Percentiles rank a stretch among this genome's conserved stretches.
Conservation (phyloP, 2,113 vertebrate species). For the Holacanthus passer region DNA sequence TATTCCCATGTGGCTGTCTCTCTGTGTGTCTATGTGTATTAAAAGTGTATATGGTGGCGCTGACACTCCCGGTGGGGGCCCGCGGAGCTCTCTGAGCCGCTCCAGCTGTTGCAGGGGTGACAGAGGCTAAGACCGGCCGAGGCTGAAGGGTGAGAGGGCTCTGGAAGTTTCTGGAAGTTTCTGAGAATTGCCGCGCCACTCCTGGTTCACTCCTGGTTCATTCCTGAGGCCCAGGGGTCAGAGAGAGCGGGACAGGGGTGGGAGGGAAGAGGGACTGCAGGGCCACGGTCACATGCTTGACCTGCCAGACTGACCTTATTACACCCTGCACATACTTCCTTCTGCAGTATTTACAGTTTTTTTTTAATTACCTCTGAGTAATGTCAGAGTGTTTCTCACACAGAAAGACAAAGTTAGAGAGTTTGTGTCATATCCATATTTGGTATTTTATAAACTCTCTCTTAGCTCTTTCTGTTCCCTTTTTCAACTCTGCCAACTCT, state of each 20-base stretch:
- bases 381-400: constrained; percentile 3
- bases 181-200: constrained; percentile 70
- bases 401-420: neutral
- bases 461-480: neutral
- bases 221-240: constrained; percentile 73
- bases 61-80: constrained; percentile 61
- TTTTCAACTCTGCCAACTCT: neutral
- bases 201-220: constrained; percentile 74
- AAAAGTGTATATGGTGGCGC: constrained; percentile 45
- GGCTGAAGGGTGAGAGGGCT: constrained; percentile 70
- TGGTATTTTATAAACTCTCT: neutral
- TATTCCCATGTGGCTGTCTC: constrained; percentile 15
- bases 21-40: constrained; percentile 34
- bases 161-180: constrained; percentile 73
- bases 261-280: constrained; percentile 60
- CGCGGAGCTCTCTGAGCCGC: constrained; percentile 65
- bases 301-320: constrained; percentile 65
- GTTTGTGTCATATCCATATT: neutral
- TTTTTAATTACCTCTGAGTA: constrained; percentile 5
- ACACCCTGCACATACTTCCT: constrained; percentile 49
- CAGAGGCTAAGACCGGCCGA: constrained; percentile 61
- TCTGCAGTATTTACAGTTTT: constrained; percentile 42
- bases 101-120: constrained; percentile 79
- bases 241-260: constrained; percentile 43
- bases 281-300: constrained; percentile 80